Conservation (phyloP, 2,888 invertebrate genomes). For the Hirtodrosophila alboralis region DNA sequence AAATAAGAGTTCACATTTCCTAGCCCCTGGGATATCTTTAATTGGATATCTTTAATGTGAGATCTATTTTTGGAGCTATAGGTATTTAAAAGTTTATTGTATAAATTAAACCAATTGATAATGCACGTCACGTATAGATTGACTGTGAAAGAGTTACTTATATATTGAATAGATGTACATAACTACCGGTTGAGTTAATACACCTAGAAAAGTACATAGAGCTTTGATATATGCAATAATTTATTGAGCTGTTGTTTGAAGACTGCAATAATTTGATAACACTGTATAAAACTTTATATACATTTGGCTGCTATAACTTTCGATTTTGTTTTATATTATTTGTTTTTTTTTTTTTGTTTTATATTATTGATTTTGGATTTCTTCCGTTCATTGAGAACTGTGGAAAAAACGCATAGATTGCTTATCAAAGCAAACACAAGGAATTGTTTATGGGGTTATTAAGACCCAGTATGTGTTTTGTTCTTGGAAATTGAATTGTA, state of each 20-base stretch:
- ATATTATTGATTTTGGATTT: constrained; percentile 32
- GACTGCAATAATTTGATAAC: constrained; percentile 29
- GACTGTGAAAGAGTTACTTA: constrained; percentile 1
- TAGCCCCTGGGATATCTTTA: constrained; percentile 18
- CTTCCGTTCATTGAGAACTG: constrained; percentile 40
- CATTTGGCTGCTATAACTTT: constrained; percentile 21
- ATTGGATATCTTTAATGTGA: constrained; percentile 31
- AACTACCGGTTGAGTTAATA: constrained; percentile 38
- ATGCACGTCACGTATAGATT: constrained; percentile 34
- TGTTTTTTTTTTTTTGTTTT: no score
- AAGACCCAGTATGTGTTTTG: constrained; percentile 2
- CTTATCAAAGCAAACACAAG: constrained; percentile 38
- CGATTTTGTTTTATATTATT: constrained; percentile 13
- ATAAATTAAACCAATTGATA: background rate
- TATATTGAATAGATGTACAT: constrained; percentile 12
- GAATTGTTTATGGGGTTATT: constrained; percentile 31
- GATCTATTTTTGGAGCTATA: constrained; percentile 32
- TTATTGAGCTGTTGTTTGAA: constrained; percentile 25
- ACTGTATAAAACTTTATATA: constrained; percentile 14
- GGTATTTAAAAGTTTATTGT: constrained; percentile 4
- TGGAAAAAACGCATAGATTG: constrained; percentile 28
- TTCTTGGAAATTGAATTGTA: constrained; percentile 14
- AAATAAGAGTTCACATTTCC: constrained; percentile 16
- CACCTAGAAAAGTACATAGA: constrained; percentile 15
- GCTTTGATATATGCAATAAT: constrained; percentile 8